Evolutionary conservation across 2,797 vertebrate species (phyloP), one percentile per base, ranked within the genome.

Genomic region (Tachyglossus aculeatus): DNA sequence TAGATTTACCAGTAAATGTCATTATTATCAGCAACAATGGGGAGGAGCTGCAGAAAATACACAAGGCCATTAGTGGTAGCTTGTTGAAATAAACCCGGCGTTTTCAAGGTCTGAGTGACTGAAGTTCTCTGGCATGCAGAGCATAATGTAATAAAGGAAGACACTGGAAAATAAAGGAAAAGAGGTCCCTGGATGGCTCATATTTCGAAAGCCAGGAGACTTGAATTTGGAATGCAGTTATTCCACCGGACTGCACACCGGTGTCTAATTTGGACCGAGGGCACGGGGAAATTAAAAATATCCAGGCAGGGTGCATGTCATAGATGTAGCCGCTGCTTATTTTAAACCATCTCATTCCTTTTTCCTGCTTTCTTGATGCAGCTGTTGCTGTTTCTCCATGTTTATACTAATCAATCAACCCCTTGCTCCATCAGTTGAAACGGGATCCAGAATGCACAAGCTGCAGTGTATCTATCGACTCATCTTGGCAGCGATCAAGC

Each of bases 381-480:
- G 71, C 74, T 76, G 52, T 65, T 63, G 57, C 67, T 50, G 65
- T 50, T 77, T 52, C 65, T 67, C 58, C 54, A 41, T 63, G 66
- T 83, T 84, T 83, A 81, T 59, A 67, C 41, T 47, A 69, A 70
- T 76, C 74, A 80, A 67, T 74, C 80, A 78, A 52, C 47, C 48
- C 48, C 27, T 54, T 65, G 60, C 51, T 82, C 57, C 47, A 70
- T 74, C 71, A 70, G 86, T 63, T 76, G 71, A 67, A 84, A 51
- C 63, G 54, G 60, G 69, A 58, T 65, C 45, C 39, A 59, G 61
- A 73, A 82, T 74, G 67, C 45, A 41, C 53, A 82, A 75, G 37
- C 61, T 59, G 38, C 32, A 47, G 9, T 57, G 21, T 41, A 72
- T 67, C 66, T 50, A 74, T 68, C 66, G 44, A 61, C 71, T 82